These are phyloP conservation scores for Argentina silus DNA, from an alignment of 2,797 vertebrate genomes.

Conservation along the genomic window DNA sequence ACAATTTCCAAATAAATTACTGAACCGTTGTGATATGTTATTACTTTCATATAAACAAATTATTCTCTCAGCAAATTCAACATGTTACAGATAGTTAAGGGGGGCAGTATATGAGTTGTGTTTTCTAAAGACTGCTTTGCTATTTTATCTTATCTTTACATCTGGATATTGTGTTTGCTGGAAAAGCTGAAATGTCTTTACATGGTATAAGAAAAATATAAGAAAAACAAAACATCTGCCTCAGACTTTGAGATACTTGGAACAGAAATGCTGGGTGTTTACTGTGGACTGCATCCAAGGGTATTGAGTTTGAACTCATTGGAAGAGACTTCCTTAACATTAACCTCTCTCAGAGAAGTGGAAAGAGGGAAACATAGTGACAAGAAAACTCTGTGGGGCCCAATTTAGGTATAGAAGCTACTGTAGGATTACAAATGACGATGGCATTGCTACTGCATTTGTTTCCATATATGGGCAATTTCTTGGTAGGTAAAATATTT, in stretches of 20 bases:
- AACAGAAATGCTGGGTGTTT: conserved; percentile 61
- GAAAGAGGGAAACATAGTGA: conserved; percentile 41
- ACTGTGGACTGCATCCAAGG: conserved; percentile 71
- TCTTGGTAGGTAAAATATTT: conserved; percentile 22
- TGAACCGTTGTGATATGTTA: conserved; percentile 57
- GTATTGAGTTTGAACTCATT: conserved; percentile 62
- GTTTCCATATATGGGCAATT: conserved; percentile 37
- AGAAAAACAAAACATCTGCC: conserved; percentile 72
- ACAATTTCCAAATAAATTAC: conserved; percentile 66
- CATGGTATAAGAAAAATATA: conserved; percentile 68
- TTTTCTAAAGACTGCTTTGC: conserved; percentile 44
- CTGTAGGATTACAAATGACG: conserved; percentile 20
- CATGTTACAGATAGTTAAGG: conserved; percentile 42
- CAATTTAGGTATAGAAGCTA: conserved; percentile 44
- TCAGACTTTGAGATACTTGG: conserved; percentile 60
- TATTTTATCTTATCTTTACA: conserved; percentile 59
- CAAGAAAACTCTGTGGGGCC: conserved; percentile 51
- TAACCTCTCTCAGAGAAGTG: conserved; percentile 61
- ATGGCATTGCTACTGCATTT: conserved; percentile 20
- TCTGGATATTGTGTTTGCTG: conserved; percentile 62
- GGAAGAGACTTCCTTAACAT: conserved; percentile 65
- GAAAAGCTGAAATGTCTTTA: conserved; percentile 66
- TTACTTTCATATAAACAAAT: conserved; percentile 61
- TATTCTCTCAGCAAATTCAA: conserved; percentile 37
- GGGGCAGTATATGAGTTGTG: conserved; percentile 42